Evolutionary conservation across 2,888 invertebrate genomes (phyloP).

Genomic region (Dasypogon diadema): DNA sequence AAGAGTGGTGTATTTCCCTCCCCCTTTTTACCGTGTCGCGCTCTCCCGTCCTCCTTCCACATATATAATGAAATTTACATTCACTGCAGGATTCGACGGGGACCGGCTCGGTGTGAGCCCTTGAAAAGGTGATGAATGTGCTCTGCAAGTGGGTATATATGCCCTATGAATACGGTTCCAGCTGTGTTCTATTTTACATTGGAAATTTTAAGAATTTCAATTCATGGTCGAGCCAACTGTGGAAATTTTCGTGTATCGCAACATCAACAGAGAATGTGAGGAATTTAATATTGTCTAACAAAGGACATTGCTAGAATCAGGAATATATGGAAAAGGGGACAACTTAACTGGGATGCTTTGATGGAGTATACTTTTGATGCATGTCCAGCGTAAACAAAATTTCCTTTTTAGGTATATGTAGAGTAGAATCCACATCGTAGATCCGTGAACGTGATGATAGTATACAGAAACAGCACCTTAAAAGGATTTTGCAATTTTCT

Average conservation of each 20-base stretch:
- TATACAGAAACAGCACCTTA: no score
- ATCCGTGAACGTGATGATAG: no score
- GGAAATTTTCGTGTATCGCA: neutral
- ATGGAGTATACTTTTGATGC: no score
- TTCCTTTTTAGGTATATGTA: no score
- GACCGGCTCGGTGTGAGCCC: neutral
- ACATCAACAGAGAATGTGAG: neutral
- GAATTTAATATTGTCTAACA: neutral
- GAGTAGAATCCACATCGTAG: no score
- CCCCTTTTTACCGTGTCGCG: neutral
- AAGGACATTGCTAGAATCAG: no score
- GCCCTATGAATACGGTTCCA: slow-evolving; percentile 1
- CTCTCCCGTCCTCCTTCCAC: neutral
- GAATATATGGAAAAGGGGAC: no score
- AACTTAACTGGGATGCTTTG: no score
- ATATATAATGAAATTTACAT: neutral
- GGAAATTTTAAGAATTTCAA: slow-evolving; percentile 23
- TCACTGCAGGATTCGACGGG: no score
- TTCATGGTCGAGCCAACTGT: neutral
- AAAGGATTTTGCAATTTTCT: no score
- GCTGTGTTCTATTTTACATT: neutral
- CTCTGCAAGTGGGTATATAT: neutral
- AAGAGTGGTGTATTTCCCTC: slow-evolving; percentile 9
- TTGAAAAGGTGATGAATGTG: slow-evolving; percentile 1
- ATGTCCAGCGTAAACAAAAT: no score